Evolutionary conservation across 2,797 vertebrate genomes (phyloP), one percentile per base, ranked within the genome.

Genomic region (Labeo calbasu): DNA sequence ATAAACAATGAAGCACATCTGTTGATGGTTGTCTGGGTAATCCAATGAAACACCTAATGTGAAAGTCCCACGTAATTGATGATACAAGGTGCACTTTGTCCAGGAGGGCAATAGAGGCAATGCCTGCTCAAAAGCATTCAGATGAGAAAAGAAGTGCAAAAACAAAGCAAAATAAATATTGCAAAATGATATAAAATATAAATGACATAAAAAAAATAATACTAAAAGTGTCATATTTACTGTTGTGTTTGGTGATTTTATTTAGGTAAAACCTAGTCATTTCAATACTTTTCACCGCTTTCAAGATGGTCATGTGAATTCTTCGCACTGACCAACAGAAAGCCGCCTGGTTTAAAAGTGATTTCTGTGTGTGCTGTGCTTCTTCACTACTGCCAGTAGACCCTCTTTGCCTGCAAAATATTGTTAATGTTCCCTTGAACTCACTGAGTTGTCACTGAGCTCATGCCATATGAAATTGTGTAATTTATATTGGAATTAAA

Each of bases 31-130:
- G 1, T 81, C 59, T 25, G 9, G 46, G 75, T 82, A 80, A 83
- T 84, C 36, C 65, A 1, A 1, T 57, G 81, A 87, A 90, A 88
- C 88, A 81, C 82, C 77, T 90, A 63, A 90, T 87, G 88, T 89
- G 86, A 87, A 90, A 91, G 48, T 77, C 11, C 76, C 90, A 21
- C 86, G 84, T 89, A 88, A 90, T 89, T 53, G 89, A 89, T 86
- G 84, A 80, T 15, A 65, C 82, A 63, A 43, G 21, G 36, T 43
- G 36, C 36, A 23, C 43, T 77, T 55, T 57, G 21, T 59, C 36
- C 36, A 40, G 8, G 65, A 9, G 12, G 65, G 25, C 61, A 17
- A 63, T 17, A 32, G 17, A 28, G 65, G 25, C 61, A 28, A 63
- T 32, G 61, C 5, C 15, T 32, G 2, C 17, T 28, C 2, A 51